Evolutionary conservation across 2,888 invertebrate species (phyloP).

Genomic region (Epinotia demarniana): DNA sequence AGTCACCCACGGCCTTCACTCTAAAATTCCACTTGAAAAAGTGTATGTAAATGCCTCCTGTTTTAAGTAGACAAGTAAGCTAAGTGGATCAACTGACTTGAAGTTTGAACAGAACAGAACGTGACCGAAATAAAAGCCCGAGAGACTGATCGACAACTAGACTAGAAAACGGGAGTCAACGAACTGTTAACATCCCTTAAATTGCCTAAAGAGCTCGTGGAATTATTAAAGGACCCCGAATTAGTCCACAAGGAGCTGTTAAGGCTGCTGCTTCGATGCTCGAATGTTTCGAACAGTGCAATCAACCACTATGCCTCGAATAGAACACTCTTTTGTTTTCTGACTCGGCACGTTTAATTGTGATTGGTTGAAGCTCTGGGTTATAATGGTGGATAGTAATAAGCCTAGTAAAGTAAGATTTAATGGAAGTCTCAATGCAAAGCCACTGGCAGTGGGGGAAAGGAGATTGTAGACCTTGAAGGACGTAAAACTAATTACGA

Average conservation of each 20-base stretch:
- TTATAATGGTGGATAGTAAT: slow-evolving; percentile 19
- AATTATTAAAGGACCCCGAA: slow-evolving; percentile 35
- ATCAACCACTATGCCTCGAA: slow-evolving; percentile 28
- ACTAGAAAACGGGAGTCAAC: slow-evolving; percentile 18
- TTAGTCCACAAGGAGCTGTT: slow-evolving; percentile 36
- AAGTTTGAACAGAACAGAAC: slow-evolving; percentile 4
- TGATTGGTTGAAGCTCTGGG: slow-evolving; percentile 28
- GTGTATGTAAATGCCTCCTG: slow-evolving; percentile 1
- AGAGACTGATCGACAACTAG: slow-evolving; percentile 25
- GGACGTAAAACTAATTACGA: too few relatives aligned
- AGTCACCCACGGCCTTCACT: background rate
- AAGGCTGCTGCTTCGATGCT: slow-evolving; percentile 21
- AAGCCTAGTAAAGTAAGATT: slow-evolving; percentile 10
- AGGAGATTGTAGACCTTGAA: background rate
- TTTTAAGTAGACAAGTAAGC: background rate
- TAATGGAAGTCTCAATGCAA: slow-evolving; percentile 6
- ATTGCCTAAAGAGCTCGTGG: slow-evolving; percentile 21
- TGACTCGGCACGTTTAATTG: slow-evolving; percentile 20
- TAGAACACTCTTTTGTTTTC: slow-evolving; percentile 31
- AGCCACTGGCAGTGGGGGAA: background rate
- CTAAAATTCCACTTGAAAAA: background rate
- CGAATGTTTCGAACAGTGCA: slow-evolving; percentile 20
- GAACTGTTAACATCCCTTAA: slow-evolving; percentile 35
- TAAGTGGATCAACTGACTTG: slow-evolving; percentile 13
- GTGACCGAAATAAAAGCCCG: slow-evolving; percentile 26